Conservation (phyloP, 2,113 vertebrate genomes). For the Amblyopsis rosae region DNA sequence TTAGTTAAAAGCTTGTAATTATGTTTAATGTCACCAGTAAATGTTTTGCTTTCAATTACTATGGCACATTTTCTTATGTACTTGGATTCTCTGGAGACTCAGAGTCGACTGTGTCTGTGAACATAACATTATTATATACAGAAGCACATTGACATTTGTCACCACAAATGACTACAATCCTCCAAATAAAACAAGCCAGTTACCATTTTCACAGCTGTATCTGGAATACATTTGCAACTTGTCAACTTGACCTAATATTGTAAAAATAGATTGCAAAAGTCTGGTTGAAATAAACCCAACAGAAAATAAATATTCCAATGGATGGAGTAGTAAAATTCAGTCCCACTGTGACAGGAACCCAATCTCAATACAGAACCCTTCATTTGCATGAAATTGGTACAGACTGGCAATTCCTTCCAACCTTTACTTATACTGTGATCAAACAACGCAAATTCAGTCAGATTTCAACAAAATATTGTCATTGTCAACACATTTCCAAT, state of each 20-base stretch:
- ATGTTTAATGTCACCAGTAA: background rate
- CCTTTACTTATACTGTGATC: slow-evolving; percentile 21
- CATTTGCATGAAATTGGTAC: slow-evolving; percentile 46
- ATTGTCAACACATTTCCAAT: too few species aligned
- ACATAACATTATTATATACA: background rate
- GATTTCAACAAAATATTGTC: too few species aligned
- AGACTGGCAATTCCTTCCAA: slow-evolving; percentile 42
- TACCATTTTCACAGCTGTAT: background rate
- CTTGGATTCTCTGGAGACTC: background rate
- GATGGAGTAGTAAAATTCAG: background rate
- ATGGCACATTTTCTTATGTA: background rate
- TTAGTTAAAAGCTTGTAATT: background rate
- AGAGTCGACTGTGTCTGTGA: background rate
- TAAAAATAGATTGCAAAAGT: slow-evolving; percentile 12
- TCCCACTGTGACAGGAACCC: slow-evolving; percentile 22
- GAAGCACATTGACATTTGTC: background rate
- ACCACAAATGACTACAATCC: slow-evolving; percentile 2
- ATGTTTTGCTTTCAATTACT: background rate
- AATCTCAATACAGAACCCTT: slow-evolving; percentile 29
- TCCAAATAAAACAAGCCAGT: background rate
- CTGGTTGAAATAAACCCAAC: slow-evolving; percentile 4
- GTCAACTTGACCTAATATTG: slow-evolving; percentile 2
- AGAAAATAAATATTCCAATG: slow-evolving; percentile 3
- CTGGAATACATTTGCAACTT: background rate
- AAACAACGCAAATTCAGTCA: too few species aligned